These are phyloP conservation scores for Cantharis nigra DNA, from an alignment of 2,888 invertebrate species.

Conservation along the genomic window DNA sequence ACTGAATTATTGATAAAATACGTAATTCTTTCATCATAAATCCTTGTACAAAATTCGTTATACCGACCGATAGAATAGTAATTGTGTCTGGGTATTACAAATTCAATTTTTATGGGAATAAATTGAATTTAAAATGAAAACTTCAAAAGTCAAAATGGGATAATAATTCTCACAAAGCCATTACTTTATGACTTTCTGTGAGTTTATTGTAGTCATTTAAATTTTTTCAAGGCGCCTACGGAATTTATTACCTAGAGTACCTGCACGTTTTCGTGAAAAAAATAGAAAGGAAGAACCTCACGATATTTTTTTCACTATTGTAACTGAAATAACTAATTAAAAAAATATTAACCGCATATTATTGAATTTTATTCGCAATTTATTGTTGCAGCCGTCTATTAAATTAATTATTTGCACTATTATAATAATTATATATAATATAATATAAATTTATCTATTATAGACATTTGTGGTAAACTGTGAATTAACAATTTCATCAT, in stretches of 20 bases:
- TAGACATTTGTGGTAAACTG: neutral
- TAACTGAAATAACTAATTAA: neutral
- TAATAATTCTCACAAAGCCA: neutral
- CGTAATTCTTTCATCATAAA: neutral
- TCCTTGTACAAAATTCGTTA: neutral
- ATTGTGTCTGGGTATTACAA: neutral
- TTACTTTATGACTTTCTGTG: neutral
- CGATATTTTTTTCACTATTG: neutral
- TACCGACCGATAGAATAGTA: neutral
- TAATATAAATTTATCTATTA: neutral
- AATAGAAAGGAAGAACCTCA: neutral
- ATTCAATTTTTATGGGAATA: neutral
- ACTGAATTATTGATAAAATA: neutral
- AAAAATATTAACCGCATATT: neutral
- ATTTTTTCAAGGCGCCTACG: neutral
- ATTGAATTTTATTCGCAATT: neutral
- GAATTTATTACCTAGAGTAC: neutral
- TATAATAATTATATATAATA: neutral
- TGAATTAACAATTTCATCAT: neutral
- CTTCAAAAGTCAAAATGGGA: neutral
- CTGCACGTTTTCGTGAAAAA: neutral
- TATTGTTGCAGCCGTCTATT: neutral
- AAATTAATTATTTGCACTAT: neutral
- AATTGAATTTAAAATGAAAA: neutral
- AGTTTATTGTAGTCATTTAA: neutral